phyloP scores from a whole-genome alignment of 2,113 vertebrate genomes.

The Machaerirhynchus nigripectus region DNA sequence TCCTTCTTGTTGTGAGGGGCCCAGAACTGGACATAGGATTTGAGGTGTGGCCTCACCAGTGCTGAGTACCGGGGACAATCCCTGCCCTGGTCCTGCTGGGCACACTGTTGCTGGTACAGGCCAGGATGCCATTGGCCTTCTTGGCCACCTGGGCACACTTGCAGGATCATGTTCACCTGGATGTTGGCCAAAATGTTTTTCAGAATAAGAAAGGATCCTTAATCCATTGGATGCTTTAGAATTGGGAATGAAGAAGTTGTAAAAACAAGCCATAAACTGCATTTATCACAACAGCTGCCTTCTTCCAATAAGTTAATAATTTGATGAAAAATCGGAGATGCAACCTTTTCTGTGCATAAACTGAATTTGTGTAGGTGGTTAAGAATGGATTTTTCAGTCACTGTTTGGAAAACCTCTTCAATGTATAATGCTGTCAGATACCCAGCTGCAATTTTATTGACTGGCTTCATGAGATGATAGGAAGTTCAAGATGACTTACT shows the following conservation, averaged over 20 bases:
- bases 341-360: background rate
- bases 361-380: background rate
- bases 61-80: fast-evolving
- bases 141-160: background rate
- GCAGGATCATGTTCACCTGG: background rate
- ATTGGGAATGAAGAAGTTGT: background rate
- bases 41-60: background rate
- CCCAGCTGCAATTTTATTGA: background rate
- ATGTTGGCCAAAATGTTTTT: background rate
- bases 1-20: background rate
- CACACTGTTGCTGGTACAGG: background rate
- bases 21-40: background rate
- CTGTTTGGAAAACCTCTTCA: background rate
- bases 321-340: background rate
- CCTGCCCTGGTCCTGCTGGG: background rate
- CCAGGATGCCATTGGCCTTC: background rate
- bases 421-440: background rate
- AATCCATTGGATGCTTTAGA: background rate
- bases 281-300: background rate
- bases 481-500: background rate
- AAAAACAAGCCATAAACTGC: background rate
- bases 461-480: background rate
- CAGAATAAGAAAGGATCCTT: background rate
- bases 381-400: background rate
- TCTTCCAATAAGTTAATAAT: background rate